A percentile compares a stretch with the other conserved stretches of the same genome.
These are phyloP conservation scores for Polyodon spathula DNA, from an alignment of 2,113 vertebrate genomes.

Conservation along the genomic window DNA sequence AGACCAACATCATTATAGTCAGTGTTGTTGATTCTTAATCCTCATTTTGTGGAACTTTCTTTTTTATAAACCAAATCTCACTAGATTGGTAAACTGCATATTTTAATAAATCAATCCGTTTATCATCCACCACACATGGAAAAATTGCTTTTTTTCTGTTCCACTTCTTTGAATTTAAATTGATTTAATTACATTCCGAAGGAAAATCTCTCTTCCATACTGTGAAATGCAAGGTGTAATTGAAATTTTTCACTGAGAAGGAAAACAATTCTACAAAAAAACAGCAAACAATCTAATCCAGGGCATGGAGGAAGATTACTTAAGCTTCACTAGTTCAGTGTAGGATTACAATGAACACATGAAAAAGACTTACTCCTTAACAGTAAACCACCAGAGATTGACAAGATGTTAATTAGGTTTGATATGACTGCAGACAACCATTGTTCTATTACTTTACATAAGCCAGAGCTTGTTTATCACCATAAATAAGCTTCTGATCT, in stretches of 20 bases:
- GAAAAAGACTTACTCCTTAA: slow-evolving; percentile 16
- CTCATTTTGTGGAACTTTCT: slow-evolving; percentile 1
- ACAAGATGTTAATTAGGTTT: slow-evolving; percentile 11
- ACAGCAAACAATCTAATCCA: slow-evolving; percentile 13
- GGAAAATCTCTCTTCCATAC: neutral
- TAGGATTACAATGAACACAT: slow-evolving; percentile 20
- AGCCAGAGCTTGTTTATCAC: neutral
- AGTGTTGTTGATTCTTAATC: slow-evolving; percentile 3
- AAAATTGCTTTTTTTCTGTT: slow-evolving; percentile 8
- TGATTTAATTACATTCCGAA: slow-evolving; percentile 25
- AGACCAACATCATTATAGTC: slow-evolving; percentile 21
- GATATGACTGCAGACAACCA: slow-evolving; percentile 10
- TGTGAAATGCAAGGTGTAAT: slow-evolving; percentile 20
- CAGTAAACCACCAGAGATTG: slow-evolving; percentile 12
- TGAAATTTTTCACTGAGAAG: slow-evolving; percentile 17
- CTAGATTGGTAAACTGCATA: slow-evolving; percentile 6
- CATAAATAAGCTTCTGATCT: neutral
- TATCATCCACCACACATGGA: slow-evolving; percentile 19
- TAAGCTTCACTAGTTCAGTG: slow-evolving; percentile 17
- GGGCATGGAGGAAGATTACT: slow-evolving; percentile 15
- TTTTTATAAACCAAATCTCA: slow-evolving; percentile 17
- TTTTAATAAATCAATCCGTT: slow-evolving; percentile 31
- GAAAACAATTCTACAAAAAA: slow-evolving; percentile 10
- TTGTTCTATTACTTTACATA: slow-evolving; percentile 6
- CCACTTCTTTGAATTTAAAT: slow-evolving; percentile 22